These are phyloP conservation scores for Myotis yumanensis DNA, from an alignment of 2,113 vertebrate genomes.

Conservation along the genomic window DNA sequence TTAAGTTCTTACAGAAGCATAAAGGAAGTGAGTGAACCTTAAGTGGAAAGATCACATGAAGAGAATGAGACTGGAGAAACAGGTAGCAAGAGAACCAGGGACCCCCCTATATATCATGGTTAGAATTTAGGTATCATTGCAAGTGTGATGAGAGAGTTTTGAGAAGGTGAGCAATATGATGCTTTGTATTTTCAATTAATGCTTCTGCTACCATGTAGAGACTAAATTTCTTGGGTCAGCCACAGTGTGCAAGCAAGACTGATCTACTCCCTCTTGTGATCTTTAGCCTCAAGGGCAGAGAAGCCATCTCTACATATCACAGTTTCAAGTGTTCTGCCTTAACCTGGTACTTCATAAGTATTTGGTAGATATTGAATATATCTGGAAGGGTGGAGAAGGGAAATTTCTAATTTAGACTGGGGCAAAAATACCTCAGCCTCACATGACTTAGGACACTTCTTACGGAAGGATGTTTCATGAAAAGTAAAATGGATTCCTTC, in stretches of 20 bases:
- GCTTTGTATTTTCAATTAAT: neutral
- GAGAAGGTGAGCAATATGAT: neutral
- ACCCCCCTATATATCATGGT: accelerated
- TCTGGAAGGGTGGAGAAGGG: neutral
- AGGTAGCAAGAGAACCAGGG: neutral
- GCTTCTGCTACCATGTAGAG: neutral
- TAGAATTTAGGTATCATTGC: neutral
- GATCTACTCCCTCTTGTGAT: neutral
- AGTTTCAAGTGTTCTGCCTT: neutral
- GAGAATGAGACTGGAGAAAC: neutral
- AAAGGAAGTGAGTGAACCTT: neutral
- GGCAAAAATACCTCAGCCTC: neutral
- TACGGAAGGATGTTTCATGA: neutral
- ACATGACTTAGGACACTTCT: neutral
- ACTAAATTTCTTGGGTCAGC: neutral
- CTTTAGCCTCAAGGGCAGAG: neutral
- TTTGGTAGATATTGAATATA: neutral
- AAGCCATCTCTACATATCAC: neutral
- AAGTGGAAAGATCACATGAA: neutral
- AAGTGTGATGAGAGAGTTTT: neutral
- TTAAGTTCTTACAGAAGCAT: neutral
- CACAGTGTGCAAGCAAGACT: neutral
- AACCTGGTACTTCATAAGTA: neutral
- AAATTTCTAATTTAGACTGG: neutral
- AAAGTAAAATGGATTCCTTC: neutral